These are phyloP conservation scores for Perizoma flavofasciatum DNA, from an alignment of 2,888 invertebrate genomes.

Conservation along the genomic window DNA sequence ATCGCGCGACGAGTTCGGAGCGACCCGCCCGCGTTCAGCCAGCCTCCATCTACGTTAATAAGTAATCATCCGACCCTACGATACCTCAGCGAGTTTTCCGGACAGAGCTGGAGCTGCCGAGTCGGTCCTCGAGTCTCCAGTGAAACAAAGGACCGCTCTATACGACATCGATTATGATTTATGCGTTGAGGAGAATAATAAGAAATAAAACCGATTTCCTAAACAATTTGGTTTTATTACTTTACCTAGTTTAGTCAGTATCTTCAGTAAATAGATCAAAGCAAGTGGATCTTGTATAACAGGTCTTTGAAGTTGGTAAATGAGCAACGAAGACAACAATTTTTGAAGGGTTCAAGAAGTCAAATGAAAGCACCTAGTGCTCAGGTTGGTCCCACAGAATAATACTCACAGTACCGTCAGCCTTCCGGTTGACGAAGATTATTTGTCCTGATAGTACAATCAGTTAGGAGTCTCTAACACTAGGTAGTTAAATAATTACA, in stretches of 20 bases:
- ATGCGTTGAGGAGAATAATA: slow-evolving; percentile 40
- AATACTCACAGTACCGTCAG: too few relatives aligned
- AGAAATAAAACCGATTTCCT: background rate
- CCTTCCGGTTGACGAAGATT: too few relatives aligned
- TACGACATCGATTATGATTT: slow-evolving; percentile 77
- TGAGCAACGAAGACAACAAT: too few relatives aligned
- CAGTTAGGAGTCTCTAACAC: too few relatives aligned
- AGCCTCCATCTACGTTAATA: slow-evolving; percentile 84
- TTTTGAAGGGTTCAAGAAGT: too few relatives aligned
- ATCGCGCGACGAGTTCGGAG: slow-evolving; percentile 76
- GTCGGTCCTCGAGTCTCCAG: slow-evolving; percentile 75
- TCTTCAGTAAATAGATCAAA: too few relatives aligned
- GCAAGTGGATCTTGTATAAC: too few relatives aligned
- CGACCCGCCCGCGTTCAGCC: slow-evolving; percentile 79
- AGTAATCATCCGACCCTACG: slow-evolving; percentile 83
- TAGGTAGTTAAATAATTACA: too few relatives aligned
- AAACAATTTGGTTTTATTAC: background rate
- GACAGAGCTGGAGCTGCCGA: slow-evolving; percentile 75
- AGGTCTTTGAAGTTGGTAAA: too few relatives aligned
- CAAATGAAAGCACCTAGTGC: too few relatives aligned
- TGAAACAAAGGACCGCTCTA: slow-evolving; percentile 77
- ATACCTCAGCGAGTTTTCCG: slow-evolving; percentile 81
- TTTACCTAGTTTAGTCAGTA: background rate
- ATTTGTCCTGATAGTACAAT: too few relatives aligned
- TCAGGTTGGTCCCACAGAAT: too few relatives aligned